Conservation (phyloP, 2,797 vertebrate species). For the Orientallactaga sibirica region DNA sequence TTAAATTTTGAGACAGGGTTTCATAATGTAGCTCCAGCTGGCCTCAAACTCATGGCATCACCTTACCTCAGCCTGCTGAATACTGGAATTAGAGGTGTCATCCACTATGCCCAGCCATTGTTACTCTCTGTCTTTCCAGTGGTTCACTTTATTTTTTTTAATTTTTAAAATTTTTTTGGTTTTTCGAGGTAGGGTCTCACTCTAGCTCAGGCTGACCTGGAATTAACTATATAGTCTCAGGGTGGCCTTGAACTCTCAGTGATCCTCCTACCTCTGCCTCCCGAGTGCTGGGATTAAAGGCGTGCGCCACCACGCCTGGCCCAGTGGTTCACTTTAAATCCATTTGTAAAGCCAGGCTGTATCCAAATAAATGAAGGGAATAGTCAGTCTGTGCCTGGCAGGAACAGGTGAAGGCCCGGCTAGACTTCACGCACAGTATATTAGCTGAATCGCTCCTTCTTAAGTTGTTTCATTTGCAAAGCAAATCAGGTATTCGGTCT, state of each 20-base stretch:
- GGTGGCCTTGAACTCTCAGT: no score
- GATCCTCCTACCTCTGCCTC: neutral
- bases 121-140: neutral
- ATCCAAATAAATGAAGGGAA: neutral
- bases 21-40: no score
- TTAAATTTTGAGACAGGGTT: no score
- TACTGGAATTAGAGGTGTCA: neutral
- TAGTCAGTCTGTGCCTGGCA: neutral
- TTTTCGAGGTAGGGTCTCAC: no score
- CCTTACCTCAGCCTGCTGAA: neutral
- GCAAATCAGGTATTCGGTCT: conserved; percentile 78
- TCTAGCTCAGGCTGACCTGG: no score
- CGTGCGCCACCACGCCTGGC: no score
- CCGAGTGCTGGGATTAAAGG: no score
- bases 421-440: neutral
- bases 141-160: neutral
- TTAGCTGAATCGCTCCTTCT: conserved; percentile 61
- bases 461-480: conserved; percentile 78
- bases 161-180: neutral
- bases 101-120: neutral
- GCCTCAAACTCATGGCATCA: no score
- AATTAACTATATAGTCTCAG: no score
- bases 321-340: neutral
- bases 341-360: neutral
- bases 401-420: conserved; percentile 11